These are phyloP conservation scores for Tolypeutes matacus DNA, from an alignment of 2,797 vertebrate species.

Conservation along the genomic window DNA sequence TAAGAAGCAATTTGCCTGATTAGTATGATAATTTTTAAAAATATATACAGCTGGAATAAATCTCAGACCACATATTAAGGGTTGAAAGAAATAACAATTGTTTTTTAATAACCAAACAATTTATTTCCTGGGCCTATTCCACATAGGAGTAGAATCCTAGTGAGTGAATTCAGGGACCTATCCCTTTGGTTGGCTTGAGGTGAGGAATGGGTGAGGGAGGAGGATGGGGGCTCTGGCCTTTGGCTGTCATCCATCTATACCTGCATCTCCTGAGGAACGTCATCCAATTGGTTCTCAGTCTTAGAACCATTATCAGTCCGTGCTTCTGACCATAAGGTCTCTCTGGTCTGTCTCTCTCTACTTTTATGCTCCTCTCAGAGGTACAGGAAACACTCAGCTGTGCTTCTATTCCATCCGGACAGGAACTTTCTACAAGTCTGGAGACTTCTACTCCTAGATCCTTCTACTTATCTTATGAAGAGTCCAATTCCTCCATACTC, in stretches of 20 bases:
- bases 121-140: conserved; percentile 31
- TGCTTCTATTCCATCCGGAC: neutral
- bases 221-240: neutral
- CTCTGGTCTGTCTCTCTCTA: neutral
- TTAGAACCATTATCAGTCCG: neutral
- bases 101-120: conserved; percentile 48
- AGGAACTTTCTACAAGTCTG: neutral
- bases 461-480: neutral
- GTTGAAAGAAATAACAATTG: conserved; percentile 44
- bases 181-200: neutral
- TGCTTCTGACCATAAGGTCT: neutral
- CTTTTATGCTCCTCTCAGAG: neutral
- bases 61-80: conserved; percentile 39
- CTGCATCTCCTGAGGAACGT: neutral
- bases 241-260: neutral
- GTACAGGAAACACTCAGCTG: neutral
- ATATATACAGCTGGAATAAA: conserved; percentile 55
- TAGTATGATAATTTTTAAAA: conserved; percentile 44
- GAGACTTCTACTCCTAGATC: neutral
- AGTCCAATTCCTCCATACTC: neutral
- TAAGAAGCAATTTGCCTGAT: conserved; percentile 16
- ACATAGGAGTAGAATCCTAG: neutral
- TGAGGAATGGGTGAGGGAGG: neutral
- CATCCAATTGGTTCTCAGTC: neutral
- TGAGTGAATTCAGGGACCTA: neutral